Base-by-base conservation (phyloP, 2,113 vertebrate genomes). In the Pionites leucogaster region DNA sequence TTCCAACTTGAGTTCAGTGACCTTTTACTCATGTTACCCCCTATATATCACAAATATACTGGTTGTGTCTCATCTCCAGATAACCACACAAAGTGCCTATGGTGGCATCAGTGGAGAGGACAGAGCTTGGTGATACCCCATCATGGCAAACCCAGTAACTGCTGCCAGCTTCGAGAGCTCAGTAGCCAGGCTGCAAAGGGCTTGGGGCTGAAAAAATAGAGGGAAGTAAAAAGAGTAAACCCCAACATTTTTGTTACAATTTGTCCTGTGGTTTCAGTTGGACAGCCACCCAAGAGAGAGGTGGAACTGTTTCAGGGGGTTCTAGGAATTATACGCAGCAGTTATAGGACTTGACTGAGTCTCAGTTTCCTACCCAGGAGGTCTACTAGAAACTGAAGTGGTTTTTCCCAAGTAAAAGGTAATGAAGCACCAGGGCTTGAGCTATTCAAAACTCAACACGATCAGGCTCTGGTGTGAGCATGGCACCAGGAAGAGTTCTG, bases 361-460 rank as follows among this genome's bases (percentile, higher is more conserved):
- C 79, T 28, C 60, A 92, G 35, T 93, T 95, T 94, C 90, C 95
- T 82, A 49, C 33, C 52, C 80, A 79, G 76, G 42, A 95, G 90
- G 69, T 92, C 86, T 64, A 13, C 33, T 47, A 53, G 80, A 90
- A 76, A 52, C 47, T 33, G 76, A 84, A 92, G 93, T 75, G 35
- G 5, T 89, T 96, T 94, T 93, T 96, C 92, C 95, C 90, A 88
- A 82, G 80, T 60, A 29, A 39, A 88, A 93, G 46, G 92, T 23
- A 82, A 47, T 81, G 80, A 77, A 83, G 55, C 29, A 74, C 64
- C 55, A 71, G 44, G 53, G 35, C 11, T 90, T 60, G 64, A 79
- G 57, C 87, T 81, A 86, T 59, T 75, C 78, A 47, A 71, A 86
- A 71, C 42, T 18, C 77, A 44, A 52, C 60, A 90, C 57, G 47